Conservation (phyloP, 2,797 vertebrate species). For the Cottoperca gobio region DNA sequence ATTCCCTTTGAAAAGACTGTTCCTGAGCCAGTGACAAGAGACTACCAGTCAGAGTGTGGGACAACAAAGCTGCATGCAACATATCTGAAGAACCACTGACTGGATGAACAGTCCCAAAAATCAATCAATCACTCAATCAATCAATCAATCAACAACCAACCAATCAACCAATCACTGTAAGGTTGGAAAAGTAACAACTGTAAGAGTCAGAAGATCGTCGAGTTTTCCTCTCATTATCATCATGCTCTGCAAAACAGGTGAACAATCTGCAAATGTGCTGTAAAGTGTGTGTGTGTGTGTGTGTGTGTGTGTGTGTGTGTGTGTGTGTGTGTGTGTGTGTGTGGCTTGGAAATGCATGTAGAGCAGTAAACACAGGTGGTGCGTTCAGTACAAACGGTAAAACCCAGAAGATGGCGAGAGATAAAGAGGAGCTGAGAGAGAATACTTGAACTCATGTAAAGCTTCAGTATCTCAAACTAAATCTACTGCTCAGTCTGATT, state of each 20-base stretch:
- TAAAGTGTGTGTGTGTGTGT: slow-evolving; percentile 18
- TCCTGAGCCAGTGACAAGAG: background rate
- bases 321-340: slow-evolving; percentile 3
- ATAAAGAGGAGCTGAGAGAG: slow-evolving; percentile 18
- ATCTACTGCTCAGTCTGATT: background rate
- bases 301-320: slow-evolving; percentile 7
- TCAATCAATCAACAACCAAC: background rate
- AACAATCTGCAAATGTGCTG: background rate
- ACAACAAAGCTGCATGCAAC: background rate
- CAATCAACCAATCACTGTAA: background rate
- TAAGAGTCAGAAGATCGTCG: background rate
- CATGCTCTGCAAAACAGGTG: slow-evolving; percentile 14
- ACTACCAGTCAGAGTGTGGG: background rate
- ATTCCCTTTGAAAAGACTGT: slow-evolving; percentile 21
- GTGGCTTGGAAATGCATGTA: background rate
- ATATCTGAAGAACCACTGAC: background rate
- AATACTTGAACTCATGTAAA: no score
- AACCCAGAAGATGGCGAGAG: slow-evolving; percentile 47
- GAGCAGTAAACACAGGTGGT: slow-evolving; percentile 32
- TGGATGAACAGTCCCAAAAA: background rate
- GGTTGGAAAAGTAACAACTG: background rate
- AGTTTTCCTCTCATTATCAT: background rate
- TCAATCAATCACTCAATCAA: background rate
- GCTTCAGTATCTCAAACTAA: no score
- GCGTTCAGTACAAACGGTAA: background rate